Percentiles rank a stretch among this genome's conserved stretches.
Conservation (phyloP, 2,797 vertebrate genomes). For the Trachops cirrhosus region DNA sequence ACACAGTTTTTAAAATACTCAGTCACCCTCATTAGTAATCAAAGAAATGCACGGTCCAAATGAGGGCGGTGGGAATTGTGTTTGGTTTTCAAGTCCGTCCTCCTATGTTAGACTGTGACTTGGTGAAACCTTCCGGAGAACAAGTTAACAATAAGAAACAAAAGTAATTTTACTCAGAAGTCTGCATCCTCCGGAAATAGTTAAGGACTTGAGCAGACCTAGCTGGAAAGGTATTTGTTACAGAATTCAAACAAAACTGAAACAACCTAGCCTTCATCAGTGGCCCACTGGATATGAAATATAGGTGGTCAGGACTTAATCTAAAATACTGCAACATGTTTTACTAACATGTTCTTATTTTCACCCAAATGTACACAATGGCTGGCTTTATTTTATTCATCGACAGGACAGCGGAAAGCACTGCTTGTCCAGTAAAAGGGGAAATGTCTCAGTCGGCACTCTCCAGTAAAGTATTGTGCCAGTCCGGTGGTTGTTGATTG, state of each 20-base stretch:
- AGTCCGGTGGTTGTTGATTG: not conserved
- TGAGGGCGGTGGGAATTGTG: not conserved
- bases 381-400: not conserved
- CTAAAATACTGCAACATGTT: not conserved
- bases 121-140: not conserved
- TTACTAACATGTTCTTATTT: not conserved
- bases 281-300: too few species aligned
- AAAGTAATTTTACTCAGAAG: not conserved
- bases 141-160: not conserved
- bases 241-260: not conserved
- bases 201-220: not conserved
- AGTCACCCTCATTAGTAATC: not conserved
- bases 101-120: not conserved
- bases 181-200: not conserved
- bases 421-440: not conserved
- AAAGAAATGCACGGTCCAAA: not conserved
- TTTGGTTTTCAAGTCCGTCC: not conserved
- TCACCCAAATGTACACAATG: not conserved
- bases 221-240: not conserved
- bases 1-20: not conserved
- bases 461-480: fast-evolving
- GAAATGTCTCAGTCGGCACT: not conserved
- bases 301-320: not conserved
- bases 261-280: not conserved
- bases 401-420: not conserved